Percentiles rank a stretch among this genome's conserved stretches.
Conservation (phyloP, 2,113 vertebrate species). For the Pipra filicauda region DNA sequence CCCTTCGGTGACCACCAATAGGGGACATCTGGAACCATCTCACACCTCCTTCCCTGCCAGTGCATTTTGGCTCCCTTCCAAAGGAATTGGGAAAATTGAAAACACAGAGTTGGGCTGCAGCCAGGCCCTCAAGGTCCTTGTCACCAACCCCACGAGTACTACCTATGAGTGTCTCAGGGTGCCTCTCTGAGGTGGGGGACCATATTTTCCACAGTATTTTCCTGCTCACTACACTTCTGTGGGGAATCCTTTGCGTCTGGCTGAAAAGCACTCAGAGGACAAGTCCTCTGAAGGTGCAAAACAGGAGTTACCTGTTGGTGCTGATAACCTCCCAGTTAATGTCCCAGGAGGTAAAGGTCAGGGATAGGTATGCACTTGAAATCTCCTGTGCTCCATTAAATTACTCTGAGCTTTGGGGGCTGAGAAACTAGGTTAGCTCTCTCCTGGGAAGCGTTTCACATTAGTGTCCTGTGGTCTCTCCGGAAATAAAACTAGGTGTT, state of each 20-base stretch:
- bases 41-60: neutral
- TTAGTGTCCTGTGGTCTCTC: neutral
- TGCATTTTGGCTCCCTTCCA: neutral
- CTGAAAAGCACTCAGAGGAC: neutral
- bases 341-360: neutral
- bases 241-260: neutral
- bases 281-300: neutral
- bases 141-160: neutral
- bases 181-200: neutral
- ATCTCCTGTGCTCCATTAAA: neutral
- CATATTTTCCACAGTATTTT: neutral
- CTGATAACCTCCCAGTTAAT: neutral
- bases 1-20: rapidly evolving
- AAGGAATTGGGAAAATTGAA: neutral
- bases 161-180: neutral
- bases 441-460: slow-evolving; percentile 15
- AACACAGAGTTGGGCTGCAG: neutral
- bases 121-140: neutral
- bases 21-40: neutral
- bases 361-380: neutral
- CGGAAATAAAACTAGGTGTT: slow-evolving; percentile 18
- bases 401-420: slow-evolving; percentile 35
- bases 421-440: slow-evolving; percentile 22
- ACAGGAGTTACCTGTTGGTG: neutral
- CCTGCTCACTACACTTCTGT: neutral